Evolutionary conservation across 2,888 invertebrate genomes (phyloP), one percentile per base, ranked within the genome.

Genomic region (Emesis furor): DNA sequence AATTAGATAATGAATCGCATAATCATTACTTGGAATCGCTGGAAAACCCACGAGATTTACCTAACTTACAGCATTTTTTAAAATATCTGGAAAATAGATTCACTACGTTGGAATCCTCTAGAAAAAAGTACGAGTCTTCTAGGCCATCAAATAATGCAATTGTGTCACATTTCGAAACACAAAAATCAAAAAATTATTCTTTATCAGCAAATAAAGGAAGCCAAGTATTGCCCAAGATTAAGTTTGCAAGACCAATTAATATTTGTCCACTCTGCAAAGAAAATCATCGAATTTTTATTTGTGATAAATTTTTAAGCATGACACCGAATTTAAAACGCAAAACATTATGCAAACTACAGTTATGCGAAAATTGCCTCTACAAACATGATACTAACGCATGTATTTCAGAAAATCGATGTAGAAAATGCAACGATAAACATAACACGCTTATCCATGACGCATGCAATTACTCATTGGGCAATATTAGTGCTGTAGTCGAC

Each of bases 1-100:
- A 87, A 82, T 73, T 87, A 46, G 87, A 87, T 69, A 8, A 76
- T 1, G 83, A 84, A 32, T 76, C 80, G 8, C 73, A 84, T 59
- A 59, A 30, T 7, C 79, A 85, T 24, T 86, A 86, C 62, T 67
- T 87, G 5, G 65, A 79, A 37, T 81, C 82, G 0, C 10, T 84
- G 5, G 81, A 76, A 42, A 71, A 1, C 81, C 84, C 0, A 14
- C 24, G 78, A 30, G 82, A 85, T 39, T 42, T 84, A 8, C 83
- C 84, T 4, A 17, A 17, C 5, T 46, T 86, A 10, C 59, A 83
- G 46, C 81, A 86, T 1, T 82, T 83, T 65, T 59, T 85, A 17
- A 46, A 79, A 14, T 86, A 83, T 73, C 62, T 85, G 0, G 88
- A 88, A 73, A 73, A 12, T 0, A 85, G 82, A 37, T 69, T 69